Evolutionary conservation across 1,140 invertebrate genomes (phyloP), one percentile per base, ranked within the genome.

Genomic region (Zaprionus lachaisei): DNA sequence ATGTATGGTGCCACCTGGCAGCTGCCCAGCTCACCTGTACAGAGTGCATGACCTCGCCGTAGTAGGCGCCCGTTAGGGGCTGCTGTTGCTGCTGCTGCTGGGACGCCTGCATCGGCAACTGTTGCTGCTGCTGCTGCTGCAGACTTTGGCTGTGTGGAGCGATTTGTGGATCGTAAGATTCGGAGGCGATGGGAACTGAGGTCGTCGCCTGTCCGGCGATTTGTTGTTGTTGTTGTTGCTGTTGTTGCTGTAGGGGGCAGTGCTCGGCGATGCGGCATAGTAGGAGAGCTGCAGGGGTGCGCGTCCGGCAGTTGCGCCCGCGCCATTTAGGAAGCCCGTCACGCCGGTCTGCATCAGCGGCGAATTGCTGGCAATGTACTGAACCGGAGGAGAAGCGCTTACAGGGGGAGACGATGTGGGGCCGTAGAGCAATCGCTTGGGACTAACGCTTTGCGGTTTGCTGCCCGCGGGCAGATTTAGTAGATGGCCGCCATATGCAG

Each of bases 91-190:
- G 28, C 7, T 80, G 83, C 65, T 80, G 81, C 44, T 79, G 73
- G 6, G n/a, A 4, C 7, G 41, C n/a, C 60, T 80, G 86, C 24
- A 58, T 22, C n/a, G 15, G 63, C 31, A 24, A 12, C 22, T 69
- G 66, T 28, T 56, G 69, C 57, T 72, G 78, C 66, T 83, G 83
- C 20, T 22, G 20, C 60, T 75, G 81, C 54, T 79, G 76, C 51
- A 80, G 90, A 69, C 70, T 90, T 90, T 91, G 90, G 80, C 86
- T 91, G 68, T 85, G 89, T 90, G 86, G 85, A 90, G 86, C 84
- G 81, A 78, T 91, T 86, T 75, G 80, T 76, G 81, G 77, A 77
- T 90, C 85, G 67, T 91, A 87, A 28, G 83, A 68, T 70, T 87
- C 83, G 79, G 77, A 75, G 76, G 79, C 73, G 37, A 80, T 72